Evolutionary conservation across 2,113 vertebrate genomes (phyloP).

Genomic region (Thamnophis sirtalis): DNA sequence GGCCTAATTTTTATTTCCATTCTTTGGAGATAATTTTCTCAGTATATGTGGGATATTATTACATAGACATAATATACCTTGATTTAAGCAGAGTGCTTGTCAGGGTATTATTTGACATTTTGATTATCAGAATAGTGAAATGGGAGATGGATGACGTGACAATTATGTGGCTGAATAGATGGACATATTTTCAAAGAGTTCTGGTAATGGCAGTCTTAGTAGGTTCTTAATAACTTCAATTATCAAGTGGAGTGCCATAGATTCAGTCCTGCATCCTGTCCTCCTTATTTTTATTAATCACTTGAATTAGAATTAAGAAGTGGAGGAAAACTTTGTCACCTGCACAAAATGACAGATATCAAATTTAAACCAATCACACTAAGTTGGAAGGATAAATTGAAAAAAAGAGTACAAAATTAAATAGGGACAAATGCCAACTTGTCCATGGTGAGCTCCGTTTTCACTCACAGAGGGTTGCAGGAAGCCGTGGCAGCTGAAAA

Average conservation of each 20-base stretch:
- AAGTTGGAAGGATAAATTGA: neutral
- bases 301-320: neutral
- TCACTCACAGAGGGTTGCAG: too few relatives aligned
- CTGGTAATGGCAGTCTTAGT: neutral
- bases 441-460: too few relatives aligned
- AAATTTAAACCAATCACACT: neutral
- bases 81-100: neutral
- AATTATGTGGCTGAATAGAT: neutral
- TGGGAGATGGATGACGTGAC: neutral
- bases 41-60: neutral
- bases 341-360: neutral
- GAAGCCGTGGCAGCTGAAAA: too few relatives aligned
- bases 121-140: neutral
- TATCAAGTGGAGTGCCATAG: neutral
- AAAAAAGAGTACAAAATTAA: neutral
- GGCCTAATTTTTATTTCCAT: slow-evolving; percentile 1
- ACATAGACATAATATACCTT: neutral
- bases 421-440: neutral
- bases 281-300: neutral
- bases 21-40: neutral
- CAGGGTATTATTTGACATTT: neutral
- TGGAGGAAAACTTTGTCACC: neutral
- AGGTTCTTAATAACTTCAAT: neutral
- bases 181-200: neutral
- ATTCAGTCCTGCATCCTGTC: neutral